Evolutionary conservation across 1,140 invertebrate species (phyloP).

Genomic region (Drosophila punjabiensis): DNA sequence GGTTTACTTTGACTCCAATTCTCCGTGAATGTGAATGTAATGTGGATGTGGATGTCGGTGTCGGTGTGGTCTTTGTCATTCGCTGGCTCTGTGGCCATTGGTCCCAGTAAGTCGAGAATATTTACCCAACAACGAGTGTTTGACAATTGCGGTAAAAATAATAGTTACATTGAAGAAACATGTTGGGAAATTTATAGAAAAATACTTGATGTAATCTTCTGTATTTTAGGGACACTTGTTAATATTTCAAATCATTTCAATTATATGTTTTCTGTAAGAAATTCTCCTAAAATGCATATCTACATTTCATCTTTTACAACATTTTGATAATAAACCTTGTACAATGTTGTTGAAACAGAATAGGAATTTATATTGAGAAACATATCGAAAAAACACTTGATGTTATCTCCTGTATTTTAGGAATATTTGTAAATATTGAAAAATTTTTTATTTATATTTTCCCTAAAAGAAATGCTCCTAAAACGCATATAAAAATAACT

Average conservation of each 20-base stretch:
- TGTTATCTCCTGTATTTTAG: no score
- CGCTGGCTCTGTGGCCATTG: conserved; percentile 33
- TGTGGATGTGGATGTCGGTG: conserved; percentile 3
- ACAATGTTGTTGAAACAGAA: not conserved
- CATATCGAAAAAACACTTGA: no score
- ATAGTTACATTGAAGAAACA: not conserved
- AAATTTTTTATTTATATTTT: no score
- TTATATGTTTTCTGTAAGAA: no score
- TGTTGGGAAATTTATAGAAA: not conserved
- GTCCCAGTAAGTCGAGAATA: conserved; percentile 41
- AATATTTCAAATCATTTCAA: no score
- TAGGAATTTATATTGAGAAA: no score
- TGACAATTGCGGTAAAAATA: conserved; percentile 6
- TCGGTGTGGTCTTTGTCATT: conserved; percentile 39
- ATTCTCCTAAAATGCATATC: not conserved
- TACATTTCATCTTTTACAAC: not conserved
- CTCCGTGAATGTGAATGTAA: conserved; percentile 24
- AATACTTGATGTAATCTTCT: not conserved
- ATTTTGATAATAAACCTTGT: not conserved
- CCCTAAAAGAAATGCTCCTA: no score
- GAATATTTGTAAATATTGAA: no score
- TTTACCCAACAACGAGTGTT: conserved; percentile 18
- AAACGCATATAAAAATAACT: not conserved
- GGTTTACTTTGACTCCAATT: conserved; percentile 75
- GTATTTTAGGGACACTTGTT: no score